A percentile compares a stretch with the other conserved stretches of the same genome.
phyloP scores from a whole-genome alignment of 2,888 invertebrate species.

The Acleris holmiana region DNA sequence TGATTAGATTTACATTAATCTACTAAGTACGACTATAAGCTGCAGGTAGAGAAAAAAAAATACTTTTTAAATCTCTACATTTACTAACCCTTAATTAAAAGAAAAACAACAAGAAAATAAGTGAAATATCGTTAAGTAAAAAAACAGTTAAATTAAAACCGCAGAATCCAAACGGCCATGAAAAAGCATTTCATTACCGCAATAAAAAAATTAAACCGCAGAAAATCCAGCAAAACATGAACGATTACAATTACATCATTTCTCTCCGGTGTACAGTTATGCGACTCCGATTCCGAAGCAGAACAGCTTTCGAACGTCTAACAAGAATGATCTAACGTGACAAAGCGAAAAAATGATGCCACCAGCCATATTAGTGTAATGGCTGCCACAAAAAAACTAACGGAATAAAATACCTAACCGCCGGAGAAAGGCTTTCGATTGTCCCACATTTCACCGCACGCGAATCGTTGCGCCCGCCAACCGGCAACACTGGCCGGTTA shows the following conservation, averaged over 20 bases:
- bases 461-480: slow-evolving; percentile 67
- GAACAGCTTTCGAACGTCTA: slow-evolving; percentile 79
- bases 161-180: slow-evolving; percentile 24
- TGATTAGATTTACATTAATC: too few relatives aligned
- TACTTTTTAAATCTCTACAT: too few relatives aligned
- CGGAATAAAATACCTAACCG: slow-evolving; percentile 83
- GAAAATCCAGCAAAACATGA: slow-evolving; percentile 44
- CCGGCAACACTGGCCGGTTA: slow-evolving; percentile 60
- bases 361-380: slow-evolving; percentile 79
- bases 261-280: slow-evolving; percentile 73
- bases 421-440: slow-evolving; percentile 85
- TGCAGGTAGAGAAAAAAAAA: too few relatives aligned
- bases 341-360: slow-evolving; percentile 82
- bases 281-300: slow-evolving; percentile 70
- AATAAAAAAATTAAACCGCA: slow-evolving; percentile 32
- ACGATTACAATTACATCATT: slow-evolving; percentile 74
- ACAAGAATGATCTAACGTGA: slow-evolving; percentile 84
- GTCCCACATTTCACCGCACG: slow-evolving; percentile 81
- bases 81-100: background rate
- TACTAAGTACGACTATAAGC: too few relatives aligned
- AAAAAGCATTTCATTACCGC: slow-evolving; percentile 38
- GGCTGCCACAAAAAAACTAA: slow-evolving; percentile 82
- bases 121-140: background rate
- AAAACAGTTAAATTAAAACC: slow-evolving; percentile 26
- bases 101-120: background rate